Evolutionary conservation across 2,888 invertebrate genomes (phyloP).

Genomic region (Lottia gigantea): DNA sequence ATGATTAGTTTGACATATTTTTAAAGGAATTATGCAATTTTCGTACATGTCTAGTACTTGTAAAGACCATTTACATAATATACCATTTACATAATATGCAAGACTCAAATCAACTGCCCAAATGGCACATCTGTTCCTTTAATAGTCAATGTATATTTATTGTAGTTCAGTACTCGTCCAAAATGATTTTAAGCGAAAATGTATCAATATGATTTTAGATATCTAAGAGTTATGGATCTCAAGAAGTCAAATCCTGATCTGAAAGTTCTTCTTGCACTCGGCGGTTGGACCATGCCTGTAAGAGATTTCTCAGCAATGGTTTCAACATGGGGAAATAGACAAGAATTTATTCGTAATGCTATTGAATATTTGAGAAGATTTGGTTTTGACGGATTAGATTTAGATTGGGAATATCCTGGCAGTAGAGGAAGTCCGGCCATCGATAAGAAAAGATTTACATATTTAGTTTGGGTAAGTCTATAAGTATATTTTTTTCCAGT

Average conservation of each 20-base stretch:
- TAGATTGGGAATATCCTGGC: slow-evolving; percentile 92
- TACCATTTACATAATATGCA: too few species aligned
- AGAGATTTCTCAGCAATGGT: slow-evolving; percentile 67
- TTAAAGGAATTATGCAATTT: too few species aligned
- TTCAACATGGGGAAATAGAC: slow-evolving; percentile 15
- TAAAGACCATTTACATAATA: too few species aligned
- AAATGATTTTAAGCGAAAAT: neutral
- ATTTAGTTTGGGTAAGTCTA: slow-evolving; percentile 42
- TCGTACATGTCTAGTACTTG: too few species aligned
- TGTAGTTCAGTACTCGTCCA: neutral
- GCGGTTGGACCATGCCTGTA: slow-evolving; percentile 93
- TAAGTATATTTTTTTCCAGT: too few species aligned
- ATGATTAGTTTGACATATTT: too few species aligned
- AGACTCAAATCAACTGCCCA: too few species aligned
- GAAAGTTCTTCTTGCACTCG: slow-evolving; percentile 84
- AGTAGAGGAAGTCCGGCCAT: slow-evolving; percentile 57
- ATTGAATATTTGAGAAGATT: slow-evolving; percentile 37
- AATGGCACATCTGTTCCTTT: too few species aligned
- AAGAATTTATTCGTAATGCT: slow-evolving; percentile 22
- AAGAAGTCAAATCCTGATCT: slow-evolving; percentile 71
- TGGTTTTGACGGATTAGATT: slow-evolving; percentile 86
- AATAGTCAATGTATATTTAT: neutral
- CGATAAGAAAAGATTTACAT: slow-evolving; percentile 52
- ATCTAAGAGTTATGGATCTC: slow-evolving; percentile 15
- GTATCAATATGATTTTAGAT: slow-evolving; percentile 11